phyloP scores from a whole-genome alignment of 2,797 vertebrate species.

The Lates japonicus region DNA sequence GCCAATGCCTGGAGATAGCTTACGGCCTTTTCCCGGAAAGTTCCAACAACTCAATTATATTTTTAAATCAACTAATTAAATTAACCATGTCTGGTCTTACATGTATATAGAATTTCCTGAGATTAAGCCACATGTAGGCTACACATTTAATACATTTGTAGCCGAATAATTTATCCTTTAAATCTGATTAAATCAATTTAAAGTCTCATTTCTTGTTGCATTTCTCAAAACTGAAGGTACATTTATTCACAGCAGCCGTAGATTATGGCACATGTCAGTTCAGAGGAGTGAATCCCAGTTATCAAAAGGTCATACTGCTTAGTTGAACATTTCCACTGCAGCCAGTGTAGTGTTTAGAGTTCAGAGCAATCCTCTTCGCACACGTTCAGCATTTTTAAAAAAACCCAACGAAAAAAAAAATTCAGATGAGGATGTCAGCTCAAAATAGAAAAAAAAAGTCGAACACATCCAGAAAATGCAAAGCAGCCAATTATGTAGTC shows the following conservation, averaged over 20 bases:
- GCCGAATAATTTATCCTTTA: neutral
- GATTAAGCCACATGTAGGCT: neutral
- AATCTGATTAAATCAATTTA: slow-evolving; percentile 5
- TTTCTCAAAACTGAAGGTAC: slow-evolving; percentile 15
- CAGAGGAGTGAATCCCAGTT: slow-evolving; percentile 37
- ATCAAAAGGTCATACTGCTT: slow-evolving; percentile 48
- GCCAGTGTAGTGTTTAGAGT: slow-evolving; percentile 30
- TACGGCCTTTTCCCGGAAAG: slow-evolving; percentile 50
- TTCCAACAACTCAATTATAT: slow-evolving; percentile 38
- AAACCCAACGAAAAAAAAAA: slow-evolving; percentile 19
- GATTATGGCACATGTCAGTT: slow-evolving; percentile 47
- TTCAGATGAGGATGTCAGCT: slow-evolving; percentile 57
- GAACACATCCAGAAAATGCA: slow-evolving; percentile 68
- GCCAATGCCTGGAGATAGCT: slow-evolving; percentile 50
- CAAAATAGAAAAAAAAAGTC: slow-evolving; percentile 60
- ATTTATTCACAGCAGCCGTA: slow-evolving; percentile 20
- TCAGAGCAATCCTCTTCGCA: slow-evolving; percentile 26
- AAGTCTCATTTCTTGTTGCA: slow-evolving; percentile 7
- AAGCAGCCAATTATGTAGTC: slow-evolving; percentile 75
- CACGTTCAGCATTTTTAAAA: slow-evolving; percentile 54
- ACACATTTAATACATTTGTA: neutral
- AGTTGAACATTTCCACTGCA: slow-evolving; percentile 31
- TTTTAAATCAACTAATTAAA: slow-evolving; percentile 45
- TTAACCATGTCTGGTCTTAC: slow-evolving; percentile 6
- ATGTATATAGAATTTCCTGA: neutral